Percentiles rank a stretch among this genome's conserved stretches.
Conservation (phyloP, 2,888 invertebrate species). For the Ornithoptera alexandrae region DNA sequence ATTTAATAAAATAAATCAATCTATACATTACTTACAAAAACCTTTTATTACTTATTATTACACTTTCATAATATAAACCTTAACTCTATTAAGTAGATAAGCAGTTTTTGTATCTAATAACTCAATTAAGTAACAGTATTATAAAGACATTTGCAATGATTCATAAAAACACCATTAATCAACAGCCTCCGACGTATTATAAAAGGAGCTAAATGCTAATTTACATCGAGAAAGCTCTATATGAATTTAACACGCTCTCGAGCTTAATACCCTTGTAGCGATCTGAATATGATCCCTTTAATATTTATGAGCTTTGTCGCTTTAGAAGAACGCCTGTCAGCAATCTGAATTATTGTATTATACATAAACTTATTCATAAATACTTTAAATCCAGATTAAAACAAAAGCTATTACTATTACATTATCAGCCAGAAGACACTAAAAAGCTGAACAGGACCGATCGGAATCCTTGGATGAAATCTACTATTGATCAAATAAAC, state of each 20-base stretch:
- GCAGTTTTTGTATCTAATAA: neutral
- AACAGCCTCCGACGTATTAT: slow-evolving; percentile 12
- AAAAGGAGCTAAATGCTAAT: slow-evolving; percentile 21
- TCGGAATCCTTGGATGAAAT: too few species aligned
- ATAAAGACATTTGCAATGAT: neutral
- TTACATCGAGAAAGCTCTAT: slow-evolving; percentile 14
- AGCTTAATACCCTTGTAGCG: slow-evolving; percentile 23
- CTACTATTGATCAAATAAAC: too few species aligned
- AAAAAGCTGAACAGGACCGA: too few species aligned
- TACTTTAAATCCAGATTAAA: neutral
- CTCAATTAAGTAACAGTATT: neutral
- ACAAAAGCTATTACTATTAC: neutral
- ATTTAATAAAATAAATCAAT: neutral
- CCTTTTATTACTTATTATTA: neutral
- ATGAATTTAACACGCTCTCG: slow-evolving; percentile 19
- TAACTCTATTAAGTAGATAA: neutral
- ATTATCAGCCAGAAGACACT: too few species aligned
- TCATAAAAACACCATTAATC: slow-evolving; percentile 9
- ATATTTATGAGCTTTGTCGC: slow-evolving; percentile 20
- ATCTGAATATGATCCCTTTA: slow-evolving; percentile 20
- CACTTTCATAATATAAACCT: neutral
- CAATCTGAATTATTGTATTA: neutral
- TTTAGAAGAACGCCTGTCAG: slow-evolving; percentile 1
- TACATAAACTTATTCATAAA: neutral
- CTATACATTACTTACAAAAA: neutral